Percentiles rank a stretch among this genome's conserved stretches.
Evolutionary conservation across 2,797 vertebrate species (phyloP).

Genomic region (Lophius americanus): DNA sequence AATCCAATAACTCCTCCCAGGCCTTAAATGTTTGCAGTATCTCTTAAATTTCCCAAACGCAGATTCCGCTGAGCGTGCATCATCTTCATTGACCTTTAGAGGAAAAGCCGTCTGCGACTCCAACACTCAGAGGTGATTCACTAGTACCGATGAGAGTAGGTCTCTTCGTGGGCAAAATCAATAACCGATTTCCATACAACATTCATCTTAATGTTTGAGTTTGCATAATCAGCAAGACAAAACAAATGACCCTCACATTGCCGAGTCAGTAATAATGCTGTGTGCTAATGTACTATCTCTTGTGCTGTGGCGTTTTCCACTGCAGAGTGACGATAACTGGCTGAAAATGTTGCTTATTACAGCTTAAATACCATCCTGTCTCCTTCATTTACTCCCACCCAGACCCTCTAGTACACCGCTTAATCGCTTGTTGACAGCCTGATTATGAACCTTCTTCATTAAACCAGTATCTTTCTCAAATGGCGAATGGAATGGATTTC

Average conservation of each 20-base stretch:
- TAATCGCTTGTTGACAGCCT: slow-evolving; percentile 4
- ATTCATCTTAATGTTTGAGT: slow-evolving; percentile 74
- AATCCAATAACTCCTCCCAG: slow-evolving; percentile 1
- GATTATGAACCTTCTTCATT: too few relatives aligned
- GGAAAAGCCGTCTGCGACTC: slow-evolving; percentile 45
- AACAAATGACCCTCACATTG: slow-evolving; percentile 44
- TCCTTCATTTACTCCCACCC: slow-evolving; percentile 34
- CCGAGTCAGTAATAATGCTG: slow-evolving; percentile 45
- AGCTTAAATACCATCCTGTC: slow-evolving; percentile 25
- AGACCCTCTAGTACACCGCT: slow-evolving; percentile 18
- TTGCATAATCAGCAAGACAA: slow-evolving; percentile 73
- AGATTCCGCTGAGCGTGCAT: slow-evolving; percentile 26
- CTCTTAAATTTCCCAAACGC: slow-evolving; percentile 34
- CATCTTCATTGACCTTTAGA: slow-evolving; percentile 69
- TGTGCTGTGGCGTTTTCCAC: slow-evolving; percentile 50
- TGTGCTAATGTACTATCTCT: slow-evolving; percentile 60
- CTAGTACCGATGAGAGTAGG: slow-evolving; percentile 64
- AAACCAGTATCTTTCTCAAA: too few relatives aligned
- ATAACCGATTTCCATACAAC: slow-evolving; percentile 68
- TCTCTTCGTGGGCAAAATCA: slow-evolving; percentile 73
- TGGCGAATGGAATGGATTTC: too few relatives aligned
- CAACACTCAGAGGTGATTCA: slow-evolving; percentile 50
- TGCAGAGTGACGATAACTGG: slow-evolving; percentile 53
- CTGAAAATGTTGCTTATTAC: slow-evolving; percentile 42
- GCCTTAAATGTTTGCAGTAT: slow-evolving; percentile 17